Conservation (phyloP, 1,140 invertebrate genomes). For the Matsumurasca onukii region DNA sequence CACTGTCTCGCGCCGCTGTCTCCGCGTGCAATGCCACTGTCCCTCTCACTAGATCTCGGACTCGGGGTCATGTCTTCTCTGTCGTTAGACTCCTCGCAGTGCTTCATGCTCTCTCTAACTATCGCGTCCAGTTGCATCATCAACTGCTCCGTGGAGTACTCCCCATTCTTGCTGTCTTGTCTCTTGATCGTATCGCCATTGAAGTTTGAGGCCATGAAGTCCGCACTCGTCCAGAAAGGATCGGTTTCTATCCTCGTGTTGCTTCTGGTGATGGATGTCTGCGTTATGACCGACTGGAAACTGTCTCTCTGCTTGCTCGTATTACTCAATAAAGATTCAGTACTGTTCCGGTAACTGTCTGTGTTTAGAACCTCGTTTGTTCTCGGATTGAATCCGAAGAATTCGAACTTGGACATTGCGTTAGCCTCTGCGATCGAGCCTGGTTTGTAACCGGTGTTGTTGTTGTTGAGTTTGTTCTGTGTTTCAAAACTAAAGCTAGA, state of each 20-base stretch:
- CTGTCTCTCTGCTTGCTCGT: slow-evolving; percentile 1
- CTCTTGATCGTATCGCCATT: slow-evolving; percentile 12
- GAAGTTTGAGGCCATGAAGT: slow-evolving; percentile 2
- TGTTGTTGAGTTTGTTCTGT: slow-evolving; percentile 1
- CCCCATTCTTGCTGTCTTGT: slow-evolving; percentile 25
- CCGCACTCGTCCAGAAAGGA: slow-evolving; percentile 37
- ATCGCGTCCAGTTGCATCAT: slow-evolving; percentile 31
- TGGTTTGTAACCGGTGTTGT: slow-evolving; percentile 18
- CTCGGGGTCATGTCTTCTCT: slow-evolving; percentile 24
- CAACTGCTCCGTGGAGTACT: slow-evolving; percentile 29
- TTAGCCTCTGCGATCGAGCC: slow-evolving; percentile 28
- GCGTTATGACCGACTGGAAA: background rate
- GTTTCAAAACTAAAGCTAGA: background rate
- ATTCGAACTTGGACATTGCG: slow-evolving; percentile 38
- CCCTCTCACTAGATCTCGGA: slow-evolving; percentile 23
- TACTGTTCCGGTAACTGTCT: slow-evolving; percentile 6
- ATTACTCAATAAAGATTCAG: slow-evolving; percentile 10
- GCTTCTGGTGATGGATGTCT: background rate
- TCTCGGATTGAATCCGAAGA: slow-evolving; percentile 38
- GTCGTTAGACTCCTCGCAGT: background rate
- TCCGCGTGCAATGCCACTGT: background rate
- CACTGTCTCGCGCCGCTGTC: background rate
- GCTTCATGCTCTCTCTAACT: slow-evolving; percentile 43
- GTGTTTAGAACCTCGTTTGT: slow-evolving; percentile 15
- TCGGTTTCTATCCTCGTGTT: slow-evolving; percentile 12